Evolutionary conservation across 2,113 vertebrate genomes (phyloP), one percentile per base, ranked within the genome.

Genomic region (Lepus americanus): DNA sequence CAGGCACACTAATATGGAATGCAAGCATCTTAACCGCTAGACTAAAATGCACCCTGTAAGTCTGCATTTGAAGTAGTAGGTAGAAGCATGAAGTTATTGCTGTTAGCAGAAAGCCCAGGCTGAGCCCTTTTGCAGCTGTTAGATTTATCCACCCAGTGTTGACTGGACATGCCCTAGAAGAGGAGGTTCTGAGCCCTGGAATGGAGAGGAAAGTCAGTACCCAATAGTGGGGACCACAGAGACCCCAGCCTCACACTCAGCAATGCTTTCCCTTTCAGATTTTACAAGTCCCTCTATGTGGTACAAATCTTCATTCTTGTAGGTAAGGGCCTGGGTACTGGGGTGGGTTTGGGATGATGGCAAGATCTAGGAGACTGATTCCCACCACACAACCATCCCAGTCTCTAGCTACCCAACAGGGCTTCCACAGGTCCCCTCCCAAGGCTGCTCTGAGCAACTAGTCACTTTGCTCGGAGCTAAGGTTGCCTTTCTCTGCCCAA

Each of bases 251-350:
- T 17, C 25, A 17, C 29, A 23, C 20, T 69, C 29, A 23, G 49
- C 39, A 9, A 6, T 19, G 19, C 61, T 76, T 82, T 22, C 59
- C 39, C n/a, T 73, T 67, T 31, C 73, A 96, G 96, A 82, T 78
- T 94, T 83, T 90, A 1, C 90, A 72, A 31, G 84, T 25, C 61
- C 79, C 90, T 96, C 17, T 93, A 55, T 1, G 0, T 81, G 9
- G 29, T 67, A 2, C 87, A 94, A 0, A 3, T 96, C 83, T 85
- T 95, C 55, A 5, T 93, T 73, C 87, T 96, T 4, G 44, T 87
- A 91, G 95, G 96, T 96, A 23, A 93, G 84, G 66, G 16, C 36
- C 87, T 25, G 53, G 67, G 67, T 6, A 11, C 63, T 27, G n/a
- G 44, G 19, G 6, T n/a, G 9, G 25, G 3, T 1, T 20, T 27